Percentiles rank a stretch among this genome's conserved stretches.
These are phyloP conservation scores for Mesoligia furuncula DNA, from an alignment of 2,888 invertebrate genomes.

Conservation along the genomic window DNA sequence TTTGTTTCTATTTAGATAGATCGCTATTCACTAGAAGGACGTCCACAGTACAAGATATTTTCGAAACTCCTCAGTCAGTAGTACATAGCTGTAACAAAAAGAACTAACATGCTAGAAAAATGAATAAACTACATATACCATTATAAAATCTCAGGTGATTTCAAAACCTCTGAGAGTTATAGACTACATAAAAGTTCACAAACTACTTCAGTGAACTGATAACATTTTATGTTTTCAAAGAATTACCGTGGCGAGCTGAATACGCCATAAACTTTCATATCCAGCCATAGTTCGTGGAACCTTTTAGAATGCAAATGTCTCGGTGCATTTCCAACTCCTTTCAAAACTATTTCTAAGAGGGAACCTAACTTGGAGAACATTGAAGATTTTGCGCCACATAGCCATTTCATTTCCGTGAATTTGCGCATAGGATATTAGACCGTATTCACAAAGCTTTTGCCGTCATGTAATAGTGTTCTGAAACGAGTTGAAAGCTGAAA, in stretches of 20 bases:
- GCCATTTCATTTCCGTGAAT: slow-evolving; percentile 77
- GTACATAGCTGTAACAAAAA: neutral
- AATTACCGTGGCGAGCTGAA: slow-evolving; percentile 69
- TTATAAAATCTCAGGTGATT: slow-evolving; percentile 46
- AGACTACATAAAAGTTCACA: slow-evolving; percentile 66
- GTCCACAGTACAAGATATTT: neutral
- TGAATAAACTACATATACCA: slow-evolving; percentile 27
- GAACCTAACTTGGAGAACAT: slow-evolving; percentile 79
- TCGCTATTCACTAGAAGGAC: neutral
- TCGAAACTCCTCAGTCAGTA: neutral
- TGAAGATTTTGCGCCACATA: slow-evolving; percentile 78
- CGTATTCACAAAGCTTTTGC: slow-evolving; percentile 69
- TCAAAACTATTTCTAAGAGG: slow-evolving; percentile 84
- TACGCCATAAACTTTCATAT: slow-evolving; percentile 79
- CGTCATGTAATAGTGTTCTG: slow-evolving; percentile 63
- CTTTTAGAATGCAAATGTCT: slow-evolving; percentile 87
- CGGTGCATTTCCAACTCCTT: slow-evolving; percentile 82
- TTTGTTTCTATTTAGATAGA: slow-evolving; percentile 8
- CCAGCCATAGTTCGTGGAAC: slow-evolving; percentile 74
- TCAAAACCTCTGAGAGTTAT: slow-evolving; percentile 53
- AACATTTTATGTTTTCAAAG: slow-evolving; percentile 74
- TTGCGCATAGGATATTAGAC: slow-evolving; percentile 74
- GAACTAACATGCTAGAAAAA: neutral
- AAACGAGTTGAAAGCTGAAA: slow-evolving; percentile 64
- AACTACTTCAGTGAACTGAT: slow-evolving; percentile 69